phyloP scores from a whole-genome alignment of 2,113 vertebrate species.

The Grantiella picta region DNA sequence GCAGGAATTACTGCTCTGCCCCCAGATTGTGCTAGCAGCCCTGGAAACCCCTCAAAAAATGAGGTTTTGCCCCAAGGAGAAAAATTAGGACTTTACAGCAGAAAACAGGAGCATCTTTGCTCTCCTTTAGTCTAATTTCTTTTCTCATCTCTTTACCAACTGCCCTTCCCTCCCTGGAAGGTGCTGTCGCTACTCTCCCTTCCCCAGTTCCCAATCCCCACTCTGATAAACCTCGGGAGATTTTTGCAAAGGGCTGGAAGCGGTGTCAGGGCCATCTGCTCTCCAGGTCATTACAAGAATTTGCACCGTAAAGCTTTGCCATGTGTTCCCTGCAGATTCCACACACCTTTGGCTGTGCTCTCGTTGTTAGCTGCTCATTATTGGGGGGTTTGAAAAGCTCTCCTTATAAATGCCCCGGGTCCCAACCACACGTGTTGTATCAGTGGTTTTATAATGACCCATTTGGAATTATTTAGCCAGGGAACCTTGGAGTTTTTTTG shows the following conservation, averaged over 20 bases:
- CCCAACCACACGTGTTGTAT: slow-evolving; percentile 32
- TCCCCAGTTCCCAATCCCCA: not conserved
- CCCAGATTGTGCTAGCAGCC: not conserved
- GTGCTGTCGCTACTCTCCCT: rapidly evolving
- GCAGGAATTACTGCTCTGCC: not conserved
- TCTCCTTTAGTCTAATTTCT: not conserved
- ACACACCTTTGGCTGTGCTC: slow-evolving; percentile 51
- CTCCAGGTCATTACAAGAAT: slow-evolving; percentile 28
- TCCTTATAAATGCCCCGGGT: slow-evolving; percentile 20
- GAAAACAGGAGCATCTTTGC: not conserved
- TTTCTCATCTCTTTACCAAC: not conserved
- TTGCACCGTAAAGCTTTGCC: slow-evolving; percentile 36
- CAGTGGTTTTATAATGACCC: slow-evolving; percentile 57
- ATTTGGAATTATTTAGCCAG: slow-evolving; percentile 72
- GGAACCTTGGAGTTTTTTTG: slow-evolving; percentile 32
- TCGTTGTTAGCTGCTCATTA: slow-evolving; percentile 56
- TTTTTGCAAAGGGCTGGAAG: not conserved
- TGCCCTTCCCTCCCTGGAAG: not conserved
- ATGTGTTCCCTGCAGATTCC: slow-evolving; percentile 47
- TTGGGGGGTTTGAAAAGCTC: slow-evolving; percentile 26
- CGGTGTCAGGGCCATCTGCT: slow-evolving; percentile 42
- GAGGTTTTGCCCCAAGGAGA: not conserved
- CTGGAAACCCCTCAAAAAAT: not conserved
- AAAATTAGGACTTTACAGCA: not conserved
- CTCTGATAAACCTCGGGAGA: not conserved